Percentiles rank a stretch among this genome's conserved stretches.
phyloP scores from a whole-genome alignment of 2,113 vertebrate species.

The Argyrosomus japonicus region DNA sequence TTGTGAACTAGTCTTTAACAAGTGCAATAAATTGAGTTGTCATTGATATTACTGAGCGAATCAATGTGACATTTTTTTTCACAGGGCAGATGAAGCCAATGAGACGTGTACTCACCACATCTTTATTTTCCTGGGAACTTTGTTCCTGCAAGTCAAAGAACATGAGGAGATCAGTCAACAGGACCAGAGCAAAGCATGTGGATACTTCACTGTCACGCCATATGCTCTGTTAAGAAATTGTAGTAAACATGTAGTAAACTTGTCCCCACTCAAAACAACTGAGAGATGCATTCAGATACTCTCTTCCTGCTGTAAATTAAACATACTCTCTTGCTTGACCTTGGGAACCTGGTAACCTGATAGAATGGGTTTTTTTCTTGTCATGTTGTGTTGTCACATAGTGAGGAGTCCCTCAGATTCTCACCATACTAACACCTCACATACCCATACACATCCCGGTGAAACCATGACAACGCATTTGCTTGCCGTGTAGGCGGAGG shows the following conservation, averaged over 20 bases:
- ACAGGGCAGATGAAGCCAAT: not conserved
- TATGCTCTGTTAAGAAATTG: not conserved
- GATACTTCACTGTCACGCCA: not conserved
- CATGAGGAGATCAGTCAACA: conserved; percentile 17
- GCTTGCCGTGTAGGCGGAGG: conserved; percentile 56
- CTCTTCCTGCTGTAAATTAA: conserved; percentile 37
- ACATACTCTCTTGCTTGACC: conserved; percentile 33
- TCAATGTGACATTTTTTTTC: not conserved
- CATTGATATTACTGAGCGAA: not conserved
- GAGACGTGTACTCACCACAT: conserved; percentile 75
- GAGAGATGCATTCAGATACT: conserved; percentile 8
- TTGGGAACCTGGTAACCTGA: conserved; percentile 43
- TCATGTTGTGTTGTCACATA: not conserved
- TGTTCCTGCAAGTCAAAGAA: conserved; percentile 70
- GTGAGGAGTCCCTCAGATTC: conserved; percentile 16
- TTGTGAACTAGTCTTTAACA: not conserved
- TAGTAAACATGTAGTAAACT: not conserved
- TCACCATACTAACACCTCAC: conserved; percentile 48
- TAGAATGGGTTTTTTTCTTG: not conserved
- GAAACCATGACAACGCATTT: conserved; percentile 74
- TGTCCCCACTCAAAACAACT: not conserved
- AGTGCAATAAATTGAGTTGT: conserved; percentile 7
- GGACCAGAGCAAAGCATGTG: not conserved
- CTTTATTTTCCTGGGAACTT: conserved; percentile 75
- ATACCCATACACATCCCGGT: conserved; percentile 49